Percentiles rank a stretch among this genome's conserved stretches.
phyloP scores from a whole-genome alignment of 2,113 vertebrate genomes.

The Myotis yumanensis region DNA sequence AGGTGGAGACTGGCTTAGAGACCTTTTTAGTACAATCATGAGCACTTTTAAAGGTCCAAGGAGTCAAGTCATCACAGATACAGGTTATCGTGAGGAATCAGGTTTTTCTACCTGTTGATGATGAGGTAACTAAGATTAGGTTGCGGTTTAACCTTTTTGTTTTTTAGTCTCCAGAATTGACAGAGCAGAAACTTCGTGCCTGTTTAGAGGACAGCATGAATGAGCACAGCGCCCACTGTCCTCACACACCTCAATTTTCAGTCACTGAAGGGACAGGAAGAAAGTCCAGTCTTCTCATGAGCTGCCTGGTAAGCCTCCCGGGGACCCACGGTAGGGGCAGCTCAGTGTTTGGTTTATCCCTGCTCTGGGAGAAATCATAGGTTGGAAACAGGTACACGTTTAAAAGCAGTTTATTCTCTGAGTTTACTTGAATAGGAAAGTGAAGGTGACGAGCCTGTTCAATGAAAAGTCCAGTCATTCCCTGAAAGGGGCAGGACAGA shows the following conservation, averaged over 20 bases:
- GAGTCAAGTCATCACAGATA: not conserved
- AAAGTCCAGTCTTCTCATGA: slow-evolving; percentile 84
- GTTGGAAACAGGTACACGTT: not conserved
- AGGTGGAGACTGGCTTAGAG: not conserved
- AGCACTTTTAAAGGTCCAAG: not conserved
- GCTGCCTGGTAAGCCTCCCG: slow-evolving; percentile 81
- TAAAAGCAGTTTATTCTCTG: not conserved
- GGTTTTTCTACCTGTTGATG: not conserved
- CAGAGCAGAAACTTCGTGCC: slow-evolving; percentile 77
- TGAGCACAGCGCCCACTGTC: slow-evolving; percentile 81
- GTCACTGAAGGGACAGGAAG: slow-evolving; percentile 79
- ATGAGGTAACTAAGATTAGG: not conserved
- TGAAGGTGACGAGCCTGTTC: not conserved
- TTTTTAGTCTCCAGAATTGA: slow-evolving; percentile 76
- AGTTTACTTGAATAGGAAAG: not conserved
- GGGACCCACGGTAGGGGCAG: not conserved
- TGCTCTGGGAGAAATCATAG: not conserved
- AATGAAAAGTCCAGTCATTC: not conserved
- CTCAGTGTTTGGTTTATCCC: not conserved
- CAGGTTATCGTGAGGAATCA: not conserved
- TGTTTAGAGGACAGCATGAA: slow-evolving; percentile 79
- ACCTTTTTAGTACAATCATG: not conserved
- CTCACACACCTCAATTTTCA: slow-evolving; percentile 79
- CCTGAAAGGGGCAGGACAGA: not conserved
- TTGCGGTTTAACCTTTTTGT: not conserved